These are phyloP conservation scores for Quiscalus mexicanus DNA, from an alignment of 2,113 vertebrate genomes.

Conservation along the genomic window DNA sequence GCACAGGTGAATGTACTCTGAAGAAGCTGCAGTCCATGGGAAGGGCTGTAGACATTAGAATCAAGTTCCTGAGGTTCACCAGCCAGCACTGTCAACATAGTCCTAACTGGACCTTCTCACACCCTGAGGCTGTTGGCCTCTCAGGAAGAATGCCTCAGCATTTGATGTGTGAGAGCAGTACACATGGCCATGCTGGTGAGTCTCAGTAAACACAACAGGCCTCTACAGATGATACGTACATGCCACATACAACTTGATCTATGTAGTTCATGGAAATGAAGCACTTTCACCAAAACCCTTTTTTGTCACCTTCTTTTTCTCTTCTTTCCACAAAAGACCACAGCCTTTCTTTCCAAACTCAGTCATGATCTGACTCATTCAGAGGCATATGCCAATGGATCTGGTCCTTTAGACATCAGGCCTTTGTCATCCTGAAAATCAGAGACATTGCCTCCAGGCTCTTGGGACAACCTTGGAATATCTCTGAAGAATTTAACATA, in stretches of 20 bases:
- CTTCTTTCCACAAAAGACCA: background rate
- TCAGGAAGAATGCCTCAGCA: background rate
- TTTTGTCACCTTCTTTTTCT: background rate
- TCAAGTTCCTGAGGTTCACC: background rate
- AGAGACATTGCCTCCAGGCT: background rate
- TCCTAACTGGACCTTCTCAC: background rate
- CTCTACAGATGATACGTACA: background rate
- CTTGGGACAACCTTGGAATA: background rate
- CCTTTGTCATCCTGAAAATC: background rate
- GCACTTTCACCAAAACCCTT: background rate
- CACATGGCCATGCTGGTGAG: accelerated
- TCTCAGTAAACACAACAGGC: background rate
- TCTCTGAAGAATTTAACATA: background rate
- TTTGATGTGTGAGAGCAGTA: background rate
- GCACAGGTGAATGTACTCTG: background rate
- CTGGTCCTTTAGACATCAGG: background rate
- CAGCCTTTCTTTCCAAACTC: background rate
- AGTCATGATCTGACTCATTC: background rate
- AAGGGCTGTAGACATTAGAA: background rate
- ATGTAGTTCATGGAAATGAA: background rate
- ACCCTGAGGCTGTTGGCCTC: background rate
- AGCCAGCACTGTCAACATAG: background rate
- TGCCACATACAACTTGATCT: background rate
- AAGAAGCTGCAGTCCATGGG: background rate
- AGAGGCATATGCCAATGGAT: background rate